Base-by-base conservation (phyloP, 2,888 invertebrate species). In the Trichogramma dendrolimi region DNA sequence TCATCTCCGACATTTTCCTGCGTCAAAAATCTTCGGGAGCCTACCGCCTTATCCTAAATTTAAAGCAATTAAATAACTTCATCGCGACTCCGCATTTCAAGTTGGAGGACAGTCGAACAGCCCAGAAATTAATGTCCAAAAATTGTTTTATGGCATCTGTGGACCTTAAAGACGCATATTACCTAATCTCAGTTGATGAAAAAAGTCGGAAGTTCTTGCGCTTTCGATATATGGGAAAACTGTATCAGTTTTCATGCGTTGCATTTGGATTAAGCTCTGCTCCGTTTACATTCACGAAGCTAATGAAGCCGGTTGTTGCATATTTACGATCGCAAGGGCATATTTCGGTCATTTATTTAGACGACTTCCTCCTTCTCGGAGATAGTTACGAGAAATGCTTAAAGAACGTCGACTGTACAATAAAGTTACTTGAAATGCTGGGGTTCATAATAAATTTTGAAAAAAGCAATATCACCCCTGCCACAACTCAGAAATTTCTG, bases 21-120 rank as follows among this genome's bases (percentile, higher is more conserved):
- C 27, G 27, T 39, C 10, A 27, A 50, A 50, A 50, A 50, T 10
- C 50, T 38, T 7, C 27, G 27, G 50, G 50, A 7, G 27, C 50
- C 39, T 43, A 44, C 43, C 10, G 56, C 8, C 50, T 55, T 5
- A 61, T 61, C 39, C 27, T 61, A 27, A 61, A 61, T 61, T 39
- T 48, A 4, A 48, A 48, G 4, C 11, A 48, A 6, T 5, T 48
- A 11, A 48, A 48, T 7, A 6, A 6, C 1, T 48, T 48, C 48
- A 14, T 48, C 8, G 8, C 1, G 7, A 47, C 5, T 11, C 11
- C n/a, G 6, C 48, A 48, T 47, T 47, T 47, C 14, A 47, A 47
- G 14, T 6, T 47, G 5, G 48, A 47, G n/a, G 49, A 49, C 10
- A 27, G 27, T 6, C 27, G 11, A n/a, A 49, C 49, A 11, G 49